Evolutionary conservation across 2,797 vertebrate genomes (phyloP), one percentile per base, ranked within the genome.

Genomic region (Distichodus sexfasciatus): DNA sequence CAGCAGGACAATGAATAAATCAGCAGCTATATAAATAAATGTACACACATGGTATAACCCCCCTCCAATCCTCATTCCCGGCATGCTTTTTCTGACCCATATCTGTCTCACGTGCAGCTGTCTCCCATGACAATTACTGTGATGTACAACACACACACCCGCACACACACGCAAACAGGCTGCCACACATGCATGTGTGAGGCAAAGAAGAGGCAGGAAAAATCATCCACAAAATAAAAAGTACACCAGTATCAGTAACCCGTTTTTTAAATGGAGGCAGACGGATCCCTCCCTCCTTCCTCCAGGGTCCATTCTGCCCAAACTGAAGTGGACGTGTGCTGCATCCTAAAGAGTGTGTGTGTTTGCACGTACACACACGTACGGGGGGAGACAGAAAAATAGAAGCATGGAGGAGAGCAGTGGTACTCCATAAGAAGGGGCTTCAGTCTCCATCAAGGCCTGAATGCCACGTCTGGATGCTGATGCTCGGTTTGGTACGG

Each of bases 231-330:
- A 15, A 31, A 21, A 48, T 17, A 33, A 28, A 50, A 53, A 46
- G 29, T 54, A 61, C 35, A 41, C n/a, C 36, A 17, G 33, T 40
- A 36, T 40, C 62, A 51, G 46, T 64, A 36, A 47, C 44, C 31
- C 19, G 47, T 29, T 63, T n/a, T 74, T 75, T 47, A 57, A 75
- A 77, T 57, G 59, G 65, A 73, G 31, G 46, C 47, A 65, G 73
- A 71, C 72, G 68, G 69, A 66, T 71, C 67, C 71, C 59, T 38
- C 38, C 33, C 44, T 67, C 59, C 33, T 40, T 67, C 59, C 68
- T 54, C 73, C 61, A 62, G 67, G 72, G 62, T 70, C 73, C 67
- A 71, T 63, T 72, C 75, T 71, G 28, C 69, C 70, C 64, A 78
- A 78, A 76, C 66, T 71, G 24, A 58, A 67, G 44, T 48, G 33